Conservation (phyloP, 2,797 vertebrate species). For the Liasis olivaceus region DNA sequence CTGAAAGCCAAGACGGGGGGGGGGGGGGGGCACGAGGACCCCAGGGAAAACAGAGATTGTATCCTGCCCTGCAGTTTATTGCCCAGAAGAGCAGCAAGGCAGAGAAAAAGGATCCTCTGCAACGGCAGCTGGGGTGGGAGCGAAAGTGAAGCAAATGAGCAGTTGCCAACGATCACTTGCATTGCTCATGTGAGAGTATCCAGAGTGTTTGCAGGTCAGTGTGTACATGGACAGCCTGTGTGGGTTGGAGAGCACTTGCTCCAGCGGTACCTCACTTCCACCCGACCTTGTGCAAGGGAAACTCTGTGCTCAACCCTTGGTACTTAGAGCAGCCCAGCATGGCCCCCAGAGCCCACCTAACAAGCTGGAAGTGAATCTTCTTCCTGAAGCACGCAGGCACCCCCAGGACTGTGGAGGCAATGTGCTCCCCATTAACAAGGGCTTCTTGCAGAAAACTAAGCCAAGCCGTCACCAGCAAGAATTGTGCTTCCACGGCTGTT, state of each 20-base stretch:
- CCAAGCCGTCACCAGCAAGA: not conserved
- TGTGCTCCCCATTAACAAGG: not conserved
- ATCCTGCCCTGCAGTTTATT: not conserved
- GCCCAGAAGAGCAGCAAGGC: not conserved
- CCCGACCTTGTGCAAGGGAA: not conserved
- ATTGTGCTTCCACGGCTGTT: no score
- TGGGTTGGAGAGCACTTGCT: not conserved
- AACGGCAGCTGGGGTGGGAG: not conserved
- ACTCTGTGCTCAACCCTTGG: not conserved
- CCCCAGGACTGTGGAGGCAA: not conserved
- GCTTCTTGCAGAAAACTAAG: not conserved
- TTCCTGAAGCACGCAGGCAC: not conserved
- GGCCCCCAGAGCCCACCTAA: not conserved
- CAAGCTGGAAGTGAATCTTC: not conserved
- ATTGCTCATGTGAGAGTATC: not conserved
- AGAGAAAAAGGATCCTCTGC: not conserved
- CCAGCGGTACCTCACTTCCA: not conserved
- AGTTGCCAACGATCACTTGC: not conserved
- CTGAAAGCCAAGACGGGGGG: not conserved
- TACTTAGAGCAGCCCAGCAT: not conserved
- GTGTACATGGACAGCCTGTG: not conserved
- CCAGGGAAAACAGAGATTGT: not conserved
- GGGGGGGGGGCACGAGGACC: no score
- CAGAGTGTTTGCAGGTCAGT: not conserved
- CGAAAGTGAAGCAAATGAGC: not conserved